Percentiles rank a stretch among this genome's conserved stretches.
phyloP scores from a whole-genome alignment of 2,113 vertebrate species.

The Casuarius casuarius region DNA sequence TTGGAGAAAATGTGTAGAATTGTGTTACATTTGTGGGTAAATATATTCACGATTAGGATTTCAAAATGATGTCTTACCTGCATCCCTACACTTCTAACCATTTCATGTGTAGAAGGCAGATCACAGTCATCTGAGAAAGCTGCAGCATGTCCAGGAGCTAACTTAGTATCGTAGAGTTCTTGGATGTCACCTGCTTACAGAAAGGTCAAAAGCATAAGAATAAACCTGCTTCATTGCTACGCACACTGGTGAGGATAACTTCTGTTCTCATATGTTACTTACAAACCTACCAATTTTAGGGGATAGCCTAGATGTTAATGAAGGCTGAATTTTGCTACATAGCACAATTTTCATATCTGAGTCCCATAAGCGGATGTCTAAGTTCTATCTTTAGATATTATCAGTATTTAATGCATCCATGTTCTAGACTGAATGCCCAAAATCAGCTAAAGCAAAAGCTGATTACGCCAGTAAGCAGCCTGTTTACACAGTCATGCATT shows the following conservation, averaged over 20 bases:
- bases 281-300: background rate
- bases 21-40: background rate
- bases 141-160: constrained; percentile 89
- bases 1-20: background rate
- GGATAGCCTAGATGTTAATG: background rate
- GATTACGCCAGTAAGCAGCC: background rate
- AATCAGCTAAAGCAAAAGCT: background rate
- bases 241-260: background rate
- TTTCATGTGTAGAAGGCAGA: constrained; percentile 88
- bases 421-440: background rate
- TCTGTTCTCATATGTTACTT: background rate
- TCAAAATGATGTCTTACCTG: constrained; percentile 80
- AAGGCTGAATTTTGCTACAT: background rate
- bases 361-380: background rate
- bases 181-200: constrained; percentile 88
- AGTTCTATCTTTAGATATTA: background rate
- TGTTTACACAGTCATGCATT: background rate
- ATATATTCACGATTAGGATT: background rate
- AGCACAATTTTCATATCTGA: background rate
- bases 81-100: constrained; percentile 90
- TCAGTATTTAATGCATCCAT: background rate
- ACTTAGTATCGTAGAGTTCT: constrained; percentile 83
- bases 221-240: background rate
- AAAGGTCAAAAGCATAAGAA: background rate
- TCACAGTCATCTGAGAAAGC: constrained; percentile 96